Percentiles rank a stretch among this genome's conserved stretches.
phyloP scores from a whole-genome alignment of 1,140 invertebrate species.

The Zaprionus lachaisei region DNA sequence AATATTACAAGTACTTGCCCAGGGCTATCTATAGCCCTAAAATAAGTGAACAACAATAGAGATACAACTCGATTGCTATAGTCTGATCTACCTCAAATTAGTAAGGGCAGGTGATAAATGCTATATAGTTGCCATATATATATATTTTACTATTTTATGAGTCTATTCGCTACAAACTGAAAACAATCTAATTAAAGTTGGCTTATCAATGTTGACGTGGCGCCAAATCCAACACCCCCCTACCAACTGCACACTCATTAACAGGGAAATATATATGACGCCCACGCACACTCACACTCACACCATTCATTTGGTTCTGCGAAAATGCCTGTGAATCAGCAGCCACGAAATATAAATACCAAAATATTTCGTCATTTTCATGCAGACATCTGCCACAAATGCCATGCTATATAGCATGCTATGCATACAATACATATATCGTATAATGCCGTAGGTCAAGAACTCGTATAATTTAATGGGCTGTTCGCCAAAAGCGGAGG shows the following conservation, averaged over 20 bases:
- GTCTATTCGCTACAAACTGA: background rate
- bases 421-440: conserved; percentile 15
- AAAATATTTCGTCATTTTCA: conserved; percentile 62
- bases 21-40: background rate
- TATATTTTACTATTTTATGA: background rate
- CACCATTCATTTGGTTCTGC: conserved; percentile 27
- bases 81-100: background rate
- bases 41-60: background rate
- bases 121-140: background rate
- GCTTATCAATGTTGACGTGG: conserved; percentile 15
- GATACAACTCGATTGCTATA: conserved; percentile 1
- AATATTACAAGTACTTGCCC: background rate
- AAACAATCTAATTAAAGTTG: conserved; percentile 13
- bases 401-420: conserved; percentile 12
- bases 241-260: background rate
- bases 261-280: conserved; percentile 12
- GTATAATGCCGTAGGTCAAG: conserved; percentile 68
- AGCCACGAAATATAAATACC: conserved; percentile 40
- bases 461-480: conserved; percentile 42
- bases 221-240: background rate
- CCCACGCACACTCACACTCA: background rate
- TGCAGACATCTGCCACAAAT: conserved; percentile 26
- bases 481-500: conserved; percentile 43
- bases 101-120: background rate
- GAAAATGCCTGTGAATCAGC: conserved; percentile 37